These are phyloP conservation scores for Macropodus opercularis DNA, from an alignment of 2,797 vertebrate species.

Conservation along the genomic window DNA sequence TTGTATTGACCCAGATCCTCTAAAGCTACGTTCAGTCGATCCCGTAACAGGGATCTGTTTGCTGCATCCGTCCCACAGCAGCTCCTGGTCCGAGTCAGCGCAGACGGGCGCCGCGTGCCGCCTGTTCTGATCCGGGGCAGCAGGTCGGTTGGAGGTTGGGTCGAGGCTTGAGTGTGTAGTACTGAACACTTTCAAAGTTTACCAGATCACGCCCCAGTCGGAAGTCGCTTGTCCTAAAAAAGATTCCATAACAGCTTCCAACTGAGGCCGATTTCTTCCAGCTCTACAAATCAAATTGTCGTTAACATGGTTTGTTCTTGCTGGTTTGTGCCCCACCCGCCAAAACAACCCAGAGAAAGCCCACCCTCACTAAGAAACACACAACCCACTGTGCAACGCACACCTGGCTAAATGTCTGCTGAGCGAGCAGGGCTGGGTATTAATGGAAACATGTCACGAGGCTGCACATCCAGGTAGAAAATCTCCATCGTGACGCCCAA, in stretches of 20 bases:
- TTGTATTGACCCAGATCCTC: neutral
- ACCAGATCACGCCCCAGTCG: constrained; percentile 75
- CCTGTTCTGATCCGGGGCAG: constrained; percentile 55
- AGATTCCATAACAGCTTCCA: constrained; percentile 86
- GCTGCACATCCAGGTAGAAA: too few species aligned
- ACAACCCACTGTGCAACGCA: constrained; percentile 18
- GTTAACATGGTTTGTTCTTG: constrained; percentile 81
- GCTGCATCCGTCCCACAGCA: constrained; percentile 6
- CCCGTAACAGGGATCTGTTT: neutral
- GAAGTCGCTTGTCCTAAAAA: constrained; percentile 84
- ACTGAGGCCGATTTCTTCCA: constrained; percentile 83
- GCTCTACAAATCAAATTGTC: constrained; percentile 85
- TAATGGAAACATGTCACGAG: too few species aligned
- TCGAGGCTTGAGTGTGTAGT: constrained; percentile 48
- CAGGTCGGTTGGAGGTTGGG: constrained; percentile 24
- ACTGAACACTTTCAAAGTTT: constrained; percentile 73
- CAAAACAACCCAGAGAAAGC: constrained; percentile 31
- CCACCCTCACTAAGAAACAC: constrained; percentile 38
- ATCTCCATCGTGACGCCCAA: too few species aligned
- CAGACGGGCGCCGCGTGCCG: constrained; percentile 18
- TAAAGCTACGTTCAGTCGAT: constrained; percentile 4
- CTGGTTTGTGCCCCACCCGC: constrained; percentile 49
- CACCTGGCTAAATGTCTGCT: neutral
- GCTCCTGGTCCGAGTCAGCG: constrained; percentile 37
- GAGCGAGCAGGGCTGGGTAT: constrained; percentile 39